Percentiles rank a stretch among this genome's conserved stretches.
Evolutionary conservation across 2,113 vertebrate genomes (phyloP).

Genomic region (Meleagris gallopavo): DNA sequence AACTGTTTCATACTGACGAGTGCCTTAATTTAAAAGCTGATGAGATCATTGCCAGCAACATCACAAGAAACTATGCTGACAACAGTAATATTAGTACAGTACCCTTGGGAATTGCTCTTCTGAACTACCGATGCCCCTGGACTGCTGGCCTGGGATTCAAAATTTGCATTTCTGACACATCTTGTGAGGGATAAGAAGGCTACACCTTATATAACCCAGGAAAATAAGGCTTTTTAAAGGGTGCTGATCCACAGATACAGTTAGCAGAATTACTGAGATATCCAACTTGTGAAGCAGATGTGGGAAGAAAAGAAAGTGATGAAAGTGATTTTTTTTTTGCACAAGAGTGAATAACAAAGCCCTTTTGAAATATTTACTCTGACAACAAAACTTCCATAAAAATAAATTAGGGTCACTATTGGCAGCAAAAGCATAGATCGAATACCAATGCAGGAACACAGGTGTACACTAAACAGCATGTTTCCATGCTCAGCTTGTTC

Average conservation of each 20-base stretch:
- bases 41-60: conserved; percentile 2
- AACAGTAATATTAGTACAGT: neutral
- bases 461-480: neutral
- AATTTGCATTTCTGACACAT: neutral
- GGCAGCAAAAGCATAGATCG: neutral
- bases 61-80: conserved; percentile 22
- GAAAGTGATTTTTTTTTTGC: neutral
- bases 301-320: neutral
- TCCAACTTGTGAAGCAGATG: neutral
- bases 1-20: neutral
- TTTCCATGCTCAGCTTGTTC: neutral
- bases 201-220: neutral
- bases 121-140: neutral
- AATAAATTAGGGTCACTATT: neutral
- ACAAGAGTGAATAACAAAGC: neutral
- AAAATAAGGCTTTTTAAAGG: conserved; percentile 13
- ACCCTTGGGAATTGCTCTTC: conserved; percentile 35
- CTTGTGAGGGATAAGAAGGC: neutral
- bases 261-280: neutral
- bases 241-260: neutral
- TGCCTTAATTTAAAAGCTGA: neutral
- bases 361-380: neutral
- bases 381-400: neutral
- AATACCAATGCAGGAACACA: neutral
- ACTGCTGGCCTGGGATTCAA: neutral